A percentile compares a stretch with the other conserved stretches of the same genome.
Evolutionary conservation across 2,113 vertebrate genomes (phyloP).

Genomic region (Ariopsis seemanni): DNA sequence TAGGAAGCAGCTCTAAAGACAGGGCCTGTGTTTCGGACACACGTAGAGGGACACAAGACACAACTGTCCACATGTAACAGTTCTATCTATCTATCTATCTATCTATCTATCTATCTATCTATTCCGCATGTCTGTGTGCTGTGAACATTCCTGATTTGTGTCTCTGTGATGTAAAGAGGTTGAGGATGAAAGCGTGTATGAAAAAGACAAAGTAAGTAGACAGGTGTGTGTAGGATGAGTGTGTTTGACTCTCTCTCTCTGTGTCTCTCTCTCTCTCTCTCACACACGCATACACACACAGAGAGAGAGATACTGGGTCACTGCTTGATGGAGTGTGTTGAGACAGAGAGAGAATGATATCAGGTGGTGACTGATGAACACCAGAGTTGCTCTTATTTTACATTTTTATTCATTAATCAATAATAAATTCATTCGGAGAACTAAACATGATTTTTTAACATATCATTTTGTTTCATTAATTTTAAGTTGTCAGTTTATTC

Average conservation of each 20-base stretch:
- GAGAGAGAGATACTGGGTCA: background rate
- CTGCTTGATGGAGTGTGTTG: background rate
- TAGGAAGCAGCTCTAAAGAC: background rate
- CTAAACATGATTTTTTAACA: background rate
- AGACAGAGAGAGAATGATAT: background rate
- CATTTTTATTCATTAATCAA: background rate
- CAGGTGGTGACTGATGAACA: background rate
- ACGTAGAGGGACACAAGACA: background rate
- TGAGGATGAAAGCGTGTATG: background rate
- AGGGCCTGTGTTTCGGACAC: background rate
- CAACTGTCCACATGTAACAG: background rate
- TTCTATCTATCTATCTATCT: background rate
- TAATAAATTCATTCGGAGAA: background rate
- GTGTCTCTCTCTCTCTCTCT: background rate
- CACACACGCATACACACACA: background rate
- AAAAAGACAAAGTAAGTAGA: constrained; percentile 4
- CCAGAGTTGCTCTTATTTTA: background rate
- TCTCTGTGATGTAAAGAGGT: background rate
- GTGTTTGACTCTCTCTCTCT: background rate
- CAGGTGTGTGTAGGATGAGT: background rate
- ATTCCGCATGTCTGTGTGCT: background rate
- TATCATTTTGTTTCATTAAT: background rate
- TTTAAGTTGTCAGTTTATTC: no score
- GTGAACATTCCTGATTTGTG: background rate
- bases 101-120: background rate